phyloP scores from a whole-genome alignment of 2,888 invertebrate genomes.

The Cylindroiulus punctatus region DNA sequence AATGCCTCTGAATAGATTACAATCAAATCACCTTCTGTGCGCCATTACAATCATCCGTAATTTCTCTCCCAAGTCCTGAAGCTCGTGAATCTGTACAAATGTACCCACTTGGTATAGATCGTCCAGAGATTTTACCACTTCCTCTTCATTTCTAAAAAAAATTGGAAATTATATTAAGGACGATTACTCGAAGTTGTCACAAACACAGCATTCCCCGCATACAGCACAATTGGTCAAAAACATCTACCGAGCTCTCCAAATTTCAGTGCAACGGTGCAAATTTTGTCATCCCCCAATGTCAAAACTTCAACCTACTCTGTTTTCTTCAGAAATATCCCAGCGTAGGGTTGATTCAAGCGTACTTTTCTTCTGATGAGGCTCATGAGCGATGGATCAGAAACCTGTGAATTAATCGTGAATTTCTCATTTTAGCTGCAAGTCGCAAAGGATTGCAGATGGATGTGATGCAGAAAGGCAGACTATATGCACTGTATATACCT shows the following conservation, averaged over 20 bases:
- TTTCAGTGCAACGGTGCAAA: too few relatives aligned
- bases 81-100: slow-evolving; percentile 97
- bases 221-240: too few relatives aligned
- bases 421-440: neutral
- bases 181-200: neutral
- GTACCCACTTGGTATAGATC: slow-evolving; percentile 92
- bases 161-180: neutral
- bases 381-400: slow-evolving; percentile 86
- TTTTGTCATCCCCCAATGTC: too few relatives aligned
- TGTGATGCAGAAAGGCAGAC: neutral
- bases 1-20: neutral
- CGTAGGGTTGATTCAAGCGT: slow-evolving; percentile 94
- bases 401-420: slow-evolving; percentile 69
- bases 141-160: slow-evolving; percentile 76
- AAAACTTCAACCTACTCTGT: slow-evolving; percentile 77
- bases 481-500: slow-evolving; percentile 71
- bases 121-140: slow-evolving; percentile 82
- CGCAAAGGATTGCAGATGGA: neutral
- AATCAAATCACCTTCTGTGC: slow-evolving; percentile 74
- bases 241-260: too few relatives aligned
- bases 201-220: neutral
- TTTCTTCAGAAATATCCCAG: slow-evolving; percentile 95
- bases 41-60: slow-evolving; percentile 93
- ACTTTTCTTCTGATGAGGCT: slow-evolving; percentile 92
- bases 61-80: slow-evolving; percentile 93